Base-by-base conservation (phyloP, 1,140 invertebrate genomes). In the Papilio dardanus region DNA sequence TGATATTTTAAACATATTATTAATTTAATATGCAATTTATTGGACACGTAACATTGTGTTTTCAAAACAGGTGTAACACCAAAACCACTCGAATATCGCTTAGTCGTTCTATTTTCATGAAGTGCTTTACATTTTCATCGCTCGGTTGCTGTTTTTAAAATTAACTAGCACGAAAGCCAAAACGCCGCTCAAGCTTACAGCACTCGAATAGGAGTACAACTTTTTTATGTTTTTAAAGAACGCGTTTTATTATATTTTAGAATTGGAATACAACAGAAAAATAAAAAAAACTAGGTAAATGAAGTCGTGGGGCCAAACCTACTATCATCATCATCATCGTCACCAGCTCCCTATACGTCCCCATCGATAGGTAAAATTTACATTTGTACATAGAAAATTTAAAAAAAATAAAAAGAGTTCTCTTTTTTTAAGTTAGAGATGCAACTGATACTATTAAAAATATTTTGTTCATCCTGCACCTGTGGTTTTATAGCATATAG, bases 71-170 rank as follows among this genome's bases (percentile, higher is more conserved):
- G 21, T 54, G 50, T 54, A 54, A 54, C 46, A 54, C 46, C 19
- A 54, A 7, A 42, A 54, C 50, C 21, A 62, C 54, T 62, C 21
- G 54, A 30, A 62, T 62, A 62, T 62, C 54, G 54, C 54, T 62
- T 30, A 62, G 54, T 62, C 54, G 24, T 62, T 62, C 54, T 62
- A 30, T 62, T 62, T 62, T 62, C 54, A 62, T 62, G 24, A 62
- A 62, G 24, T 62, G 54, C 54, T 62, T 28, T 30, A 62, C 10
- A 62, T 62, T 62, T 62, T 62, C 54, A 62, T 21, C 54, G 54
- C 24, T 14, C 54, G 54, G 54, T 62, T 62, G 10, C 24, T 62
- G 24, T 62, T 62, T 62, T 62, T 28, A 62, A 62, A 28, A 28
- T 62, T 62, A 28, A 62, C 54, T 62, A 62, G 24, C 21, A 16